These are phyloP conservation scores for Hololepta plana DNA, from an alignment of 2,888 invertebrate genomes.

Conservation along the genomic window DNA sequence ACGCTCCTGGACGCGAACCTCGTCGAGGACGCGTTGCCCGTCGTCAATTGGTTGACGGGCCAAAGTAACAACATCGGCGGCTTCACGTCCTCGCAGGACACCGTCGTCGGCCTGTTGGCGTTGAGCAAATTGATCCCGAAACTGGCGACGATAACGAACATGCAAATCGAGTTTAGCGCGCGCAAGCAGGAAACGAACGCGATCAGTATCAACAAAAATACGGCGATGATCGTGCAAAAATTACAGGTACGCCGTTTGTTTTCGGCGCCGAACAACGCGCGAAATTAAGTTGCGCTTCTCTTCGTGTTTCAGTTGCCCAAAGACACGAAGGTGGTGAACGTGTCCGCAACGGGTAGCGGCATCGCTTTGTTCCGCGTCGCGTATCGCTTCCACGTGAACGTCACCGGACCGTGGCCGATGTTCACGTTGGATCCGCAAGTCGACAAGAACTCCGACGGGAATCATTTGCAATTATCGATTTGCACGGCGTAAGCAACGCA, in stretches of 20 bases:
- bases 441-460: conserved; percentile 57
- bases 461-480: conserved; percentile 62
- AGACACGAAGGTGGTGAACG: conserved; percentile 42
- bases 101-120: conserved; percentile 55
- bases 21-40: conserved; percentile 35
- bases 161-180: conserved; percentile 23
- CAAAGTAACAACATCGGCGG: conserved; percentile 54
- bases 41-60: conserved; percentile 53
- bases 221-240: conserved; percentile 67
- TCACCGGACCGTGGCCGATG: conserved; percentile 73
- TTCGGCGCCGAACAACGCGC: no score
- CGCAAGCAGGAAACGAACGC: conserved; percentile 30
- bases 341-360: conserved; percentile 66
- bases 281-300: no score
- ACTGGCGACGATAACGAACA: conserved; percentile 31
- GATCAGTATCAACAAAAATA: conserved; percentile 56
- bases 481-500: conserved; percentile 47
- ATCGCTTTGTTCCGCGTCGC: conserved; percentile 61
- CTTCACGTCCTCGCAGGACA: conserved; percentile 58
- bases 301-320: conserved; percentile 28
- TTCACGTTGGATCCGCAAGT: conserved; percentile 76
- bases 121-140: conserved; percentile 44
- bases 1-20: conserved; percentile 37
- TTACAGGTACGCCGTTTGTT: conserved; percentile 37
- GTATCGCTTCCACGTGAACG: conserved; percentile 68